These are phyloP conservation scores for Spodoptera exigua DNA, from an alignment of 2,888 invertebrate genomes.

Conservation along the genomic window DNA sequence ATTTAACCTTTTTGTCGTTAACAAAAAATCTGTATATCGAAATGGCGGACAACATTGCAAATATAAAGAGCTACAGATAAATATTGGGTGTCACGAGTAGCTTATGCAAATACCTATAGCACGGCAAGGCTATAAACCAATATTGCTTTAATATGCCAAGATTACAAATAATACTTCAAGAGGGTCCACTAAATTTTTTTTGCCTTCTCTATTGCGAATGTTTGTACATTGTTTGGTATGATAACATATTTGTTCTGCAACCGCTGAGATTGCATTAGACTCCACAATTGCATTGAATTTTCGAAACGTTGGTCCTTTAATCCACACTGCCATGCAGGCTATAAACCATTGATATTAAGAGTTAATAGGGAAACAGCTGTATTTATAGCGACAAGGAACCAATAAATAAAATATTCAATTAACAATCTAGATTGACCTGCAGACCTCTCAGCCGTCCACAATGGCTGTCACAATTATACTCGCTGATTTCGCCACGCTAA, in stretches of 20 bases:
- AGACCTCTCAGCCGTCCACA: constrained; percentile 41
- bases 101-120: constrained; percentile 18
- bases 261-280: not conserved
- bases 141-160: constrained; percentile 15
- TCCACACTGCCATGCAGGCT: not conserved
- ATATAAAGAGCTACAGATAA: constrained; percentile 19
- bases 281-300: not conserved
- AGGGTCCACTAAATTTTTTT: constrained; percentile 5
- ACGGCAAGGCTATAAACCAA: constrained; percentile 11
- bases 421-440: constrained; percentile 42
- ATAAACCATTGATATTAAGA: not conserved
- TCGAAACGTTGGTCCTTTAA: not conserved
- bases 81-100: constrained; percentile 19
- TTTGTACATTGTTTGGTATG: not conserved
- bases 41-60: constrained; percentile 17
- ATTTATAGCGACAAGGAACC: constrained; percentile 6
- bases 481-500: constrained; percentile 51
- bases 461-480: constrained; percentile 40
- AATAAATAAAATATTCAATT: constrained; percentile 48
- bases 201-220: not conserved
- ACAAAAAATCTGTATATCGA: not conserved
- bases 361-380: not conserved
- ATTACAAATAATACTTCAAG: not conserved
- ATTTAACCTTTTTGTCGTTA: constrained; percentile 17
- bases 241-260: not conserved